Evolutionary conservation across 2,797 vertebrate genomes (phyloP).

Genomic region (Antennarius maculatus): DNA sequence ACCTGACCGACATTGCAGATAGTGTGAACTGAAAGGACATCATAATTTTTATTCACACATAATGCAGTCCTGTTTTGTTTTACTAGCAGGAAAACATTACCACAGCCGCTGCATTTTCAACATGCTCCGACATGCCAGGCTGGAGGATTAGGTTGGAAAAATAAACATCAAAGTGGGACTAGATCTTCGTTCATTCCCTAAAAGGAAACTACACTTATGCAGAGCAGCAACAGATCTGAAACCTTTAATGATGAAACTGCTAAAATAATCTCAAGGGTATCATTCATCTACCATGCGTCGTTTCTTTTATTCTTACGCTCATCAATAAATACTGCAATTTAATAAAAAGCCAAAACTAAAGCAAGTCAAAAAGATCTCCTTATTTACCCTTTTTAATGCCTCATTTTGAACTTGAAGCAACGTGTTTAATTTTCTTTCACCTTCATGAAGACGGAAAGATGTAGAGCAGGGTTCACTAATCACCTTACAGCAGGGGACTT

Average conservation of each 20-base stretch:
- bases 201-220: slow-evolving; percentile 4
- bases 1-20: not conserved
- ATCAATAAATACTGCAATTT: not conserved
- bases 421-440: too few species aligned
- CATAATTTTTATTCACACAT: not conserved
- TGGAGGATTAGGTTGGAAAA: slow-evolving; percentile 13
- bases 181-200: not conserved
- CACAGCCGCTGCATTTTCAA: slow-evolving; percentile 8
- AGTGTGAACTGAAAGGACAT: not conserved
- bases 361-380: too few species aligned
- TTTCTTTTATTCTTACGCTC: slow-evolving; percentile 2
- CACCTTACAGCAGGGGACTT: too few species aligned
- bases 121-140: slow-evolving; percentile 60
- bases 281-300: not conserved
- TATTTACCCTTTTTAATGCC: too few species aligned
- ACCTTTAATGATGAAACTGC: slow-evolving; percentile 19
- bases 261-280: slow-evolving; percentile 9
- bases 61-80: not conserved
- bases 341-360: too few species aligned
- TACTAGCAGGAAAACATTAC: not conserved
- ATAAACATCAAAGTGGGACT: slow-evolving; percentile 17
- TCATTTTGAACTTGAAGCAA: not conserved
- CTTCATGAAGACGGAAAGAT: too few species aligned
- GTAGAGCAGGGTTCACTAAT: too few species aligned
- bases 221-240: not conserved